Evolutionary conservation across 2,888 invertebrate species (phyloP), one percentile per base, ranked within the genome.

Genomic region (Odontothrips loti): DNA sequence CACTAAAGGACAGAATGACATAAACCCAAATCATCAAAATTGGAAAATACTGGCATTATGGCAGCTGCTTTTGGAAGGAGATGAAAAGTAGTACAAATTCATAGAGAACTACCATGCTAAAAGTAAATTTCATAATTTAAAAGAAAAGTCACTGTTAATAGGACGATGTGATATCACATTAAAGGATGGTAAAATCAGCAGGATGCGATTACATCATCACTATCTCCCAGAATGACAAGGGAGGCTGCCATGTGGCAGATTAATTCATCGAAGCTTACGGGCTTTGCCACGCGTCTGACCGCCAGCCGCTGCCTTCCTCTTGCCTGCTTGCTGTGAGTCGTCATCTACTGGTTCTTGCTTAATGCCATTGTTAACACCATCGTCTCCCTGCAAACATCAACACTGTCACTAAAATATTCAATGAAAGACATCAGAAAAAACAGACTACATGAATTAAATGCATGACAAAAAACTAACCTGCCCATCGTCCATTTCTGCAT

Each of bases 321-420:
- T 75, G 23, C 68, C 68, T 0, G 68, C 27, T 75, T 75, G 68
- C 68, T 75, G 68, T 27, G 27, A 12, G 27, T 75, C 68, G 23
- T 75, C 68, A 11, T 75, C 68, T 23, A 27, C 27, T 58, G 10
- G 58, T 23, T 75, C 68, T 27, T 11, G 23, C 68, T 75, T 75
- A 27, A 75, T 27, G 27, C 68, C 68, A 27, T 75, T 75, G 68
- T 23, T 27, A 9, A 75, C 68, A 75, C 6, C 58, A 9, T 75
- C 68, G 12, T 75, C 68, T 75, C 68, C 68, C 68, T 75, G 68
- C 68, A 27, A 27, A 75, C 68, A 75, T 75, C 27, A 75, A 75
- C 68, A 75, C 68, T 75, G 68, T 75, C 68, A 75, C 68, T 75
- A 75, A 75, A 75, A 75, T 75, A 75, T 75, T 75, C 68, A 75